phyloP scores from a whole-genome alignment of 2,113 vertebrate genomes.

The Oryzias woworae region DNA sequence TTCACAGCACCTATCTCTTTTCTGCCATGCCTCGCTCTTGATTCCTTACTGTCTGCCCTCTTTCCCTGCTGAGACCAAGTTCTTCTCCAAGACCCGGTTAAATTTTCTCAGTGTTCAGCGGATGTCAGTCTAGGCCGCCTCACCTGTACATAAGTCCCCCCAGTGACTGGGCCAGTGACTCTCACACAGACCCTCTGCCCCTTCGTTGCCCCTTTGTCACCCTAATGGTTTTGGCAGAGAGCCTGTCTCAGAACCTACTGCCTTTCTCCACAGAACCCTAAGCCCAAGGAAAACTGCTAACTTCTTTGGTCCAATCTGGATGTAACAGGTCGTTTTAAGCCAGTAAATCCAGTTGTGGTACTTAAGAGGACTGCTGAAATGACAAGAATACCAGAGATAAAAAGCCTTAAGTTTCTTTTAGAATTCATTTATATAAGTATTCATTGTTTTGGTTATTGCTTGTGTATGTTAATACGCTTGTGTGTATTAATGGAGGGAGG shows the following conservation, averaged over 20 bases:
- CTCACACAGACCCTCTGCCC: constrained; percentile 72
- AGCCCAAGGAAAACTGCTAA: constrained; percentile 38
- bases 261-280: constrained; percentile 37
- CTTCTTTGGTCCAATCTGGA: constrained; percentile 15
- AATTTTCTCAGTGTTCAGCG: constrained; percentile 62
- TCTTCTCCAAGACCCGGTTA: constrained; percentile 80
- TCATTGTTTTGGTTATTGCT: no score
- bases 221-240: constrained; percentile 80
- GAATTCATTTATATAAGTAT: no score
- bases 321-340: constrained; percentile 15
- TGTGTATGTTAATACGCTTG: no score
- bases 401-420: no score
- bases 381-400: no score
- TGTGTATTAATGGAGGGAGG: no score
- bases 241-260: constrained; percentile 59
- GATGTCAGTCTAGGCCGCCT: constrained; percentile 78
- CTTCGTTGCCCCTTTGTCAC: constrained; percentile 78
- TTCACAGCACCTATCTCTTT: constrained; percentile 29
- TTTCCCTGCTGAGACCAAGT: constrained; percentile 60
- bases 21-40: constrained; percentile 40
- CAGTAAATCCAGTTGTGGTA: neutral
- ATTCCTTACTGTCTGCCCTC: constrained; percentile 55
- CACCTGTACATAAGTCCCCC: constrained; percentile 72
- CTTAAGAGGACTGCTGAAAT: neutral
- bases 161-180: constrained; percentile 63